Evolutionary conservation across 2,797 vertebrate species (phyloP).

Genomic region (Oceanodroma leucorhoa): DNA sequence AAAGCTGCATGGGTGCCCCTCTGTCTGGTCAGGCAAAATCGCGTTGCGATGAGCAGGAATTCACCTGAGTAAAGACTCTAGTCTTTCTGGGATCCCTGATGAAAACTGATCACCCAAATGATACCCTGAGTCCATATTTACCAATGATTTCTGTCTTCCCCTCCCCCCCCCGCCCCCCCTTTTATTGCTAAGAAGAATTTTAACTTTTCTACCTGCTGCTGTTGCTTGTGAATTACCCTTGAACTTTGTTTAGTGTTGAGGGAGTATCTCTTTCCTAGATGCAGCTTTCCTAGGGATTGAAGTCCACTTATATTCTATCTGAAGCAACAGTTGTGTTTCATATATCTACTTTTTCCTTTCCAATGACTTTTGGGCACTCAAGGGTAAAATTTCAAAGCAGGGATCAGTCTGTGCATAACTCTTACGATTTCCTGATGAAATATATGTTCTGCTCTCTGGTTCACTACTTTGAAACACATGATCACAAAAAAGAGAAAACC

Average conservation of each 20-base stretch:
- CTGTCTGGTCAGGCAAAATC: background rate
- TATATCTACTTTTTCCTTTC: background rate
- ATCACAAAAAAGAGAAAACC: background rate
- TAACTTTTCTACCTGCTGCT: background rate
- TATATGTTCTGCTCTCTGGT: background rate
- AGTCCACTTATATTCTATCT: background rate
- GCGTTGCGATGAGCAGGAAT: background rate
- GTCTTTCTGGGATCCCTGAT: background rate
- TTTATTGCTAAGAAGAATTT: background rate
- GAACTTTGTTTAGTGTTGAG: background rate
- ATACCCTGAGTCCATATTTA: background rate
- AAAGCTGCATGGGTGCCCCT: background rate
- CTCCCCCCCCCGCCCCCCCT: fast-evolving
- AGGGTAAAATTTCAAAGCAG: background rate
- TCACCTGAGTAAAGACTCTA: background rate
- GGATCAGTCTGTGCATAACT: background rate
- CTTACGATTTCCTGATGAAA: background rate
- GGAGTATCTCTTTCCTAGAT: background rate
- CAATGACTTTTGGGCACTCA: background rate
- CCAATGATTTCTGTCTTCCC: background rate
- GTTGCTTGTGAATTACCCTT: background rate
- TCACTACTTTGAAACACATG: background rate
- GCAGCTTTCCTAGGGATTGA: background rate
- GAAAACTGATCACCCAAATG: background rate
- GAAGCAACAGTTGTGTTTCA: background rate